A percentile compares a stretch with the other conserved stretches of the same genome.
These are phyloP conservation scores for Heliangelus exortis DNA, from an alignment of 2,797 vertebrate species.

Conservation along the genomic window DNA sequence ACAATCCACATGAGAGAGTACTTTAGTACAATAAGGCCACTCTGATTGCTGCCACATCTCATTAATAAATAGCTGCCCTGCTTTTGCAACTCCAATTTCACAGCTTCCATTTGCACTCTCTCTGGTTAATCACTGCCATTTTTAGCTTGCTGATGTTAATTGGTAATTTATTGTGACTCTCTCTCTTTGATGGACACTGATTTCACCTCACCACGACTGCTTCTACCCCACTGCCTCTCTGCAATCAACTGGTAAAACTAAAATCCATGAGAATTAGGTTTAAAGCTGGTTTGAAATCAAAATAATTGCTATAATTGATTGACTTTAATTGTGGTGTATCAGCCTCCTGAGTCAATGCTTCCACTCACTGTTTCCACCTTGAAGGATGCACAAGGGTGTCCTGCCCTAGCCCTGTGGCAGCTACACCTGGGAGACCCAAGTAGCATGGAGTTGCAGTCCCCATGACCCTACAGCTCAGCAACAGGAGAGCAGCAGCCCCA, in stretches of 20 bases:
- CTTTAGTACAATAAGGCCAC: neutral
- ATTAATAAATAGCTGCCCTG: conserved; percentile 28
- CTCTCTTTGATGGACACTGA: neutral
- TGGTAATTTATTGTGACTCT: conserved; percentile 5
- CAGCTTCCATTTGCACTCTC: neutral
- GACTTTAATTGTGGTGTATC: neutral
- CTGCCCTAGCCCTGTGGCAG: neutral
- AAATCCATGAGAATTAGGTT: conserved; percentile 20
- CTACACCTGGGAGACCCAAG: neutral
- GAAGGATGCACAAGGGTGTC: neutral
- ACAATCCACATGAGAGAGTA: neutral
- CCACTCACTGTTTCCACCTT: neutral
- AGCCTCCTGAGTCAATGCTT: neutral
- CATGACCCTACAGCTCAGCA: neutral
- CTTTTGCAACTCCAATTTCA: conserved; percentile 28
- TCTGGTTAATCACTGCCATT: conserved; percentile 7
- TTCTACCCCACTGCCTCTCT: neutral
- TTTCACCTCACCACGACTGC: neutral
- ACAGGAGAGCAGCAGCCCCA: neutral
- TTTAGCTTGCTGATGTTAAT: conserved; percentile 16
- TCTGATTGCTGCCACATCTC: conserved; percentile 20
- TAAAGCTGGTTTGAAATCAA: neutral
- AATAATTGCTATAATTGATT: neutral
- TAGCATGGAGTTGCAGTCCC: neutral
- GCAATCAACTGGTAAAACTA: neutral